Evolutionary conservation across 1,140 invertebrate species (phyloP).

Genomic region (Drosophila tristis): DNA sequence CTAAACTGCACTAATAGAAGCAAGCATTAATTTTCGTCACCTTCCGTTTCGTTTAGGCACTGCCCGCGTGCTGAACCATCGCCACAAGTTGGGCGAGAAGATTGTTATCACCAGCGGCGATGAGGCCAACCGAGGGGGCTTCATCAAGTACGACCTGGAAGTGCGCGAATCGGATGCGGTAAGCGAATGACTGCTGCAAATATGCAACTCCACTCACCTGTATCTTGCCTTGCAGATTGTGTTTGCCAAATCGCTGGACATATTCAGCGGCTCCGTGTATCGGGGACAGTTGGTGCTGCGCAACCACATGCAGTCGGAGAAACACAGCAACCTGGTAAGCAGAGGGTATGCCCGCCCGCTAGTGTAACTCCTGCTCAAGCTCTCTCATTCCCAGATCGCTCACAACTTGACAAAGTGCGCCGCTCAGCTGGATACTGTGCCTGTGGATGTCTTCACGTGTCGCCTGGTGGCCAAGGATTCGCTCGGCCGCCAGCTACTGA

Average conservation of each 20-base stretch:
- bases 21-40: constrained; percentile 53
- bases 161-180: constrained; percentile 81
- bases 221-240: constrained; percentile 60
- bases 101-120: constrained; percentile 72
- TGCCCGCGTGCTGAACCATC: constrained; percentile 64
- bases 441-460: constrained; percentile 67
- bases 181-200: constrained; percentile 1
- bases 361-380: neutral
- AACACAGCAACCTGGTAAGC: constrained; percentile 76
- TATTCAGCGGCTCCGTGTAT: constrained; percentile 79
- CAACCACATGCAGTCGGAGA: constrained; percentile 82
- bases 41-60: constrained; percentile 53
- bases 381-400: constrained; percentile 49
- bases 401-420: constrained; percentile 72
- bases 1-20: constrained; percentile 30
- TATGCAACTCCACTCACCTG: neutral
- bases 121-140: constrained; percentile 53
- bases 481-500: constrained; percentile 57
- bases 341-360: no score
- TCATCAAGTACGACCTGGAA: constrained; percentile 80
- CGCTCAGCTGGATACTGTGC: constrained; percentile 47
- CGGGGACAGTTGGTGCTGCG: constrained; percentile 69
- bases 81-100: constrained; percentile 74
- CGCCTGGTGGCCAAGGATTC: constrained; percentile 65
- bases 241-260: constrained; percentile 74